Conservation (phyloP, 1,140 invertebrate genomes). For the Tachypleus tridentatus region DNA sequence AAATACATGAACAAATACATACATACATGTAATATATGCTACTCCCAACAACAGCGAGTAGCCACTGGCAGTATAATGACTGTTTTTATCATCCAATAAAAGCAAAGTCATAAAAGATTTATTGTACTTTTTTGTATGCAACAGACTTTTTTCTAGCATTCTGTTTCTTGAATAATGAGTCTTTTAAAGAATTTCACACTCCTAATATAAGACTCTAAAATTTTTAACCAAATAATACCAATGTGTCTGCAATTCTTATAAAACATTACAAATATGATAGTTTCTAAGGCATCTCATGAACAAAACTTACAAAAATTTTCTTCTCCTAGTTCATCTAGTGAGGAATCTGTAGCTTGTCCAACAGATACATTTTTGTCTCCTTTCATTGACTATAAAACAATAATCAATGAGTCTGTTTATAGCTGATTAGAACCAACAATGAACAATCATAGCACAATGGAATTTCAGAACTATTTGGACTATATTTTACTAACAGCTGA, state of each 20-base stretch:
- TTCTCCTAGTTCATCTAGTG: constrained; percentile 25
- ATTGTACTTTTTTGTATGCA: neutral
- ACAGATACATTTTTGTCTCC: constrained; percentile 28
- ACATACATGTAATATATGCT: too few relatives aligned
- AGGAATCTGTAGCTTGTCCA: constrained; percentile 19
- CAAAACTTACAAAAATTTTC: constrained; percentile 21
- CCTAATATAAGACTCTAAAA: neutral
- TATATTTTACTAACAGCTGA: neutral
- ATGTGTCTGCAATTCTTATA: neutral
- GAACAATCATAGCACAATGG: too few relatives aligned
- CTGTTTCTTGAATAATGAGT: too few relatives aligned
- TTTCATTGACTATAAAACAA: constrained; percentile 28
- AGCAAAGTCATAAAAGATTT: too few relatives aligned
- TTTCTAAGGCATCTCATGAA: neutral
- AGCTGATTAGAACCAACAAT: too few relatives aligned
- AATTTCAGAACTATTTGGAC: constrained; percentile 4
- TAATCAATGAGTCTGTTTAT: neutral
- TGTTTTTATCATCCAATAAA: too few relatives aligned
- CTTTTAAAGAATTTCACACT: neutral
- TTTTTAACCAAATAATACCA: neutral
- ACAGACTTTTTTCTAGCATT: too few relatives aligned
- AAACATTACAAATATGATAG: neutral
- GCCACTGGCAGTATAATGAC: too few relatives aligned
- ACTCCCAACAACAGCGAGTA: too few relatives aligned
- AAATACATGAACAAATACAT: too few relatives aligned